Evolutionary conservation across 2,113 vertebrate species (phyloP), one percentile per base, ranked within the genome.

Genomic region (Tricholaema leucomelas): DNA sequence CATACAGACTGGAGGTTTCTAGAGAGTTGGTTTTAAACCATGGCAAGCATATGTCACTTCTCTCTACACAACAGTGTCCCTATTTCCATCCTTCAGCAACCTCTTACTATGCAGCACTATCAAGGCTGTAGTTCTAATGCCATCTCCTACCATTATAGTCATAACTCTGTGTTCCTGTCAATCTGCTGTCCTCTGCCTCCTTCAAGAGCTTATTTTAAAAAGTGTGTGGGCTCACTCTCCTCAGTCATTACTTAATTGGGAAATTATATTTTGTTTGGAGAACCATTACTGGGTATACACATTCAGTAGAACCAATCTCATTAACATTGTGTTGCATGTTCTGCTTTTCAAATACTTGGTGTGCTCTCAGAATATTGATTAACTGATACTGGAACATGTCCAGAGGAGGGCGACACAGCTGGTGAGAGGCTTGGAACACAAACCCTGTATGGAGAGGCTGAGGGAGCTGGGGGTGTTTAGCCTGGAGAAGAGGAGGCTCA

Each of bases 51-150:
- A 55, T 35, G 2, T 2, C 10, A 38, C 54, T 77, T 77, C 24
- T 44, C 3, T 54, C 6, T 64, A 15, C 15, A 30, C 17, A 44
- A 2, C 1, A 0, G 8, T 19, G 27, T 17, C 6, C 7, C 9
- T 38, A 12, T 64, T 87, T 63, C 60, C 52, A 8, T 12, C 15
- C 6, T 16, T 65, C 21, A 23, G 10, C 18, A 35, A 28, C 46
- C 8, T 59, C 33, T 46, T 52, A 30, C 17, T 42, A 6, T 13
- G 9, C 52, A 83, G 10, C 10, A 10, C 2, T 54, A 25, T 30
- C 31, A 4, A 20, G 30, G 9, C 46, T 74, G 15, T n/a, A 55
- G 15, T 6, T 58, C 4, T 48, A 77, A 66, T 15, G 9, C 3
- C 4, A 4, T 77, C 42, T 70, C 17, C 27, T 63, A 16, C 13